Evolutionary conservation across 2,797 vertebrate genomes (phyloP).

Genomic region (Epinephelus malabaricus): DNA sequence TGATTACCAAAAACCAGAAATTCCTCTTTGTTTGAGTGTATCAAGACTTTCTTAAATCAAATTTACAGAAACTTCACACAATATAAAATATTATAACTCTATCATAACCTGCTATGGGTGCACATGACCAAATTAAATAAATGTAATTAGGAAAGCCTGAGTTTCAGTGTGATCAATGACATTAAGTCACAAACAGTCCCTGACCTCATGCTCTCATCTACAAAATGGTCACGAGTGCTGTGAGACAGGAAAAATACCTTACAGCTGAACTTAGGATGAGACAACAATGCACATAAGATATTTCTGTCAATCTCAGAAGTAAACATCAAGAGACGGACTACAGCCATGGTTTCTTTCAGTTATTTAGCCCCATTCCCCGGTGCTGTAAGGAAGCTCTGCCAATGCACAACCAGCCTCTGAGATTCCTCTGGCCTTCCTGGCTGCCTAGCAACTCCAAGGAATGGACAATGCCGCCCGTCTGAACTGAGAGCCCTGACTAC

Average conservation of each 20-base stretch:
- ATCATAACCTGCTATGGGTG: not conserved
- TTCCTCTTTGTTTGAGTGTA: not conserved
- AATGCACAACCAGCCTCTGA: conserved; percentile 68
- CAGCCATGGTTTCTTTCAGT: conserved; percentile 48
- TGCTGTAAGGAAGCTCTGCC: conserved; percentile 58
- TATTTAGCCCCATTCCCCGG: conserved; percentile 64
- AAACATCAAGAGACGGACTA: conserved; percentile 1
- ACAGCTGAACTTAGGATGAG: not conserved
- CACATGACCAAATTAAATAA: not conserved
- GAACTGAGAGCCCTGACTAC: conserved; percentile 58
- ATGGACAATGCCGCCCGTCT: conserved; percentile 78
- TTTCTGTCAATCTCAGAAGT: not conserved
- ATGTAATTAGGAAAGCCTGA: not conserved
- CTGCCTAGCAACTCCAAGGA: conserved; percentile 85
- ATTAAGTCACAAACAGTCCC: not conserved
- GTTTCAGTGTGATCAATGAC: not conserved
- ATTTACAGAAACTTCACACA: not conserved
- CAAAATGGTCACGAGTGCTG: too few species aligned
- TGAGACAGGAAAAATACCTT: not conserved
- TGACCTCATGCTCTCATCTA: too few species aligned
- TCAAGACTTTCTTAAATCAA: not conserved
- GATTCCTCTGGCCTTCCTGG: conserved; percentile 80
- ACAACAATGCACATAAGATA: not conserved
- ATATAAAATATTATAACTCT: too few species aligned
- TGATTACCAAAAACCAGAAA: not conserved